Conservation (phyloP, 2,888 invertebrate species). For the Ormyrus pomaceus region DNA sequence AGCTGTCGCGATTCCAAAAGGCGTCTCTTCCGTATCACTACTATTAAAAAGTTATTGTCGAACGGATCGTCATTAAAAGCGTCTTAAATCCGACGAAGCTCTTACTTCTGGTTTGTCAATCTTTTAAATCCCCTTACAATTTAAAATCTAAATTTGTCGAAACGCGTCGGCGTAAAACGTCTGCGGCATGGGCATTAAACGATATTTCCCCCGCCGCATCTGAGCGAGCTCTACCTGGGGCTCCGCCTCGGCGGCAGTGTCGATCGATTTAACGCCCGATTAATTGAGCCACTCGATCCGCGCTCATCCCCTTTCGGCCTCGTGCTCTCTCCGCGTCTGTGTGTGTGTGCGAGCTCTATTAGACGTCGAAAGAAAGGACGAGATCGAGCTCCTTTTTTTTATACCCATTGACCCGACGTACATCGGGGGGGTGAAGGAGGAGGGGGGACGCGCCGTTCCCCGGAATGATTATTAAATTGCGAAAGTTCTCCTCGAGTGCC, state of each 20-base stretch:
- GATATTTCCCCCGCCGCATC: background rate
- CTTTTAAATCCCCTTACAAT: no score
- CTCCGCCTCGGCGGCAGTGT: slow-evolving; percentile 33
- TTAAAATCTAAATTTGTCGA: no score
- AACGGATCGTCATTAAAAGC: no score
- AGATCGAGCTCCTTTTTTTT: slow-evolving; percentile 35
- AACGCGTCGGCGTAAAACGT: no score
- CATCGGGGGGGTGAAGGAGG: background rate
- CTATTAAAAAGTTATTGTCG: no score
- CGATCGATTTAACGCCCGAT: slow-evolving; percentile 60
- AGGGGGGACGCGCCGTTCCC: background rate
- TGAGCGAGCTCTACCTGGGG: background rate
- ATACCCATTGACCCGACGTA: slow-evolving; percentile 36
- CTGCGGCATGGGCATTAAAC: background rate
- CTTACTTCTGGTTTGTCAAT: no score
- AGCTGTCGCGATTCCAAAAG: no score
- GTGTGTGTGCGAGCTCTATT: slow-evolving; percentile 23
- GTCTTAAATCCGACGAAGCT: no score
- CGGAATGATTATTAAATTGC: slow-evolving; percentile 53
- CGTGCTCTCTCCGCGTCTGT: background rate
- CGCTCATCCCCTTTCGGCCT: background rate
- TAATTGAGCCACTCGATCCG: slow-evolving; percentile 53
- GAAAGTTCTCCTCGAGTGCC: slow-evolving; percentile 16
- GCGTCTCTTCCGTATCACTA: no score
- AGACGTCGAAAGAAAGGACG: slow-evolving; percentile 8